phyloP scores from a whole-genome alignment of 2,113 vertebrate species.

The Chunga burmeisteri region DNA sequence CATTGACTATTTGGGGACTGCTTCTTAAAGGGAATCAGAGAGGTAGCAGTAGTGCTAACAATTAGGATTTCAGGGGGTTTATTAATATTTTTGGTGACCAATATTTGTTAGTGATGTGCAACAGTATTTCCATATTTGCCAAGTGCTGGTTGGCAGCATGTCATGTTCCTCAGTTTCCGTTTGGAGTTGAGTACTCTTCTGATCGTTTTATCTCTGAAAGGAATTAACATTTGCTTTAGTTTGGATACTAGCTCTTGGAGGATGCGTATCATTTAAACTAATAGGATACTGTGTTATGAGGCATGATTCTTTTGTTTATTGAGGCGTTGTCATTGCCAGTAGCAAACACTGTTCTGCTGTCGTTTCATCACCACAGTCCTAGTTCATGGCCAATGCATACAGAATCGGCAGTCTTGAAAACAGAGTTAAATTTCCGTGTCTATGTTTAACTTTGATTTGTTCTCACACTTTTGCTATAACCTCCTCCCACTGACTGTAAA shows the following conservation, averaged over 20 bases:
- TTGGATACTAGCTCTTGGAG: not conserved
- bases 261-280: not conserved
- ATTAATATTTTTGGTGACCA: not conserved
- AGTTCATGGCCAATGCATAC: not conserved
- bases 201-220: not conserved
- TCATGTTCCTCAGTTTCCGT: constrained; percentile 24
- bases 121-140: constrained; percentile 28
- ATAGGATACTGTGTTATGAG: not conserved
- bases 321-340: not conserved
- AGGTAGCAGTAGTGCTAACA: not conserved
- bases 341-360: not conserved
- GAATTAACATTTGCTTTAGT: not conserved
- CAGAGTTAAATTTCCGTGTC: not conserved
- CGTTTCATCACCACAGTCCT: not conserved
- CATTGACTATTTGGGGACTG: not conserved
- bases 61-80: not conserved
- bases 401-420: not conserved
- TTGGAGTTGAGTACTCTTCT: not conserved
- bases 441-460: constrained; percentile 42
- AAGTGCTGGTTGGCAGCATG: constrained; percentile 20
- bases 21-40: not conserved
- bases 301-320: not conserved
- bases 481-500: not conserved
- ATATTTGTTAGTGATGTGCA: not conserved
- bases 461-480: not conserved